A percentile compares a stretch with the other conserved stretches of the same genome.
Evolutionary conservation across 2,113 vertebrate genomes (phyloP).

Genomic region (Caranx melampygus): DNA sequence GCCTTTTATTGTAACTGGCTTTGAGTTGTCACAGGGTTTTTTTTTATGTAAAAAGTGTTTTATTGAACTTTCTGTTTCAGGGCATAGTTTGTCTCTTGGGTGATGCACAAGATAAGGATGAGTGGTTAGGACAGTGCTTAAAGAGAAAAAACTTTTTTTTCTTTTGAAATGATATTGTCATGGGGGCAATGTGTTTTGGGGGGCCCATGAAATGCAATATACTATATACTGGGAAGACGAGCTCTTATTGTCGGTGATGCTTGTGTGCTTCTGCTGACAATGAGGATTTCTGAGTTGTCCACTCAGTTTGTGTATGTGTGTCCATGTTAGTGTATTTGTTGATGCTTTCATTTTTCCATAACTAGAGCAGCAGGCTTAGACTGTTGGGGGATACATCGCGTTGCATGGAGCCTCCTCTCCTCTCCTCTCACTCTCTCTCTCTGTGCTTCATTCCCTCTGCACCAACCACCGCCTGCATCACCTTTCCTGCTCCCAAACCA

Average conservation of each 20-base stretch:
- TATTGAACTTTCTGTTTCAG: slow-evolving; percentile 33
- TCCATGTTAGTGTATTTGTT: background rate
- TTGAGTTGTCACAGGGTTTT: slow-evolving; percentile 19
- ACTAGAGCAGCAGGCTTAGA: too few relatives aligned
- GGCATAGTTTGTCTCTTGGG: slow-evolving; percentile 13
- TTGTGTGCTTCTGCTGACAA: slow-evolving; percentile 26
- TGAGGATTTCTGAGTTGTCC: slow-evolving; percentile 11
- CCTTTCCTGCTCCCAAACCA: too few relatives aligned
- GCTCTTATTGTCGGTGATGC: slow-evolving; percentile 25
- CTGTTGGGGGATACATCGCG: too few relatives aligned
- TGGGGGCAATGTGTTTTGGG: slow-evolving; percentile 21
- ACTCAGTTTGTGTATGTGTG: background rate
- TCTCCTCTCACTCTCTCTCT: too few relatives aligned
- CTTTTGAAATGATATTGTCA: slow-evolving; percentile 40
- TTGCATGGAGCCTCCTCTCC: too few relatives aligned
- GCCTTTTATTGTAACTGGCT: slow-evolving; percentile 8
- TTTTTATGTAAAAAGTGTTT: slow-evolving; percentile 10
- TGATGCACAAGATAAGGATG: slow-evolving; percentile 28
- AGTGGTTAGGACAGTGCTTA: slow-evolving; percentile 32
- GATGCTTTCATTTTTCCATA: background rate
- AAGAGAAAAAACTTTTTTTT: slow-evolving; percentile 36
- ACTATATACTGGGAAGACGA: slow-evolving; percentile 1
- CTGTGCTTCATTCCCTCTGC: too few relatives aligned
- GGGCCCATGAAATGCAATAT: slow-evolving; percentile 31
- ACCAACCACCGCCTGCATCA: too few relatives aligned